Evolutionary conservation across 2,113 vertebrate genomes (phyloP), one percentile per base, ranked within the genome.

Genomic region (Axis porcinus): DNA sequence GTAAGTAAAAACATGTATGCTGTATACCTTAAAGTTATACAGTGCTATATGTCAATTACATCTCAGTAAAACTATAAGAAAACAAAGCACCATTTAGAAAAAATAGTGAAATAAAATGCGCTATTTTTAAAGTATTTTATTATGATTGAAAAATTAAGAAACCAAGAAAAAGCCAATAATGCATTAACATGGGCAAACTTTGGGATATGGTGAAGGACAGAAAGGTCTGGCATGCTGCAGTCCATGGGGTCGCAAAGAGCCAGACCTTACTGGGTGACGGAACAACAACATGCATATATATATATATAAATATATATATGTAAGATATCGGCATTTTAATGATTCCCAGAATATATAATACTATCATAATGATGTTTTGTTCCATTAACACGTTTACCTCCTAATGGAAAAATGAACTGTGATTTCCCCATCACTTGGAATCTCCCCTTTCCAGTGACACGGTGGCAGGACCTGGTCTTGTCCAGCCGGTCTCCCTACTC

Each of bases 401-500:
- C 15, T 47, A 79, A 10, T 27, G 7, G 23, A 74, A 93, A 6
- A 8, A 40, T 47, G 25, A 11, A 3, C 30, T 67, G 21, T n/a
- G 19, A 54, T n/a, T 55, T 52, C 7, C 27, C 84, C 25, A 57
- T 67, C 28, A 50, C 2, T 36, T 47, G 2, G 33, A 86, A 52
- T 52, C 3, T 16, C 47, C 17, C 54, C 5, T 52, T 4, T 54
- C 33, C 33, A 50, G 25, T 21, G 50, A 33, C 40, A 3, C 36
- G 64, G 27, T 89, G 36, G 15, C 5, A 74, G 15, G 64, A 89
- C 19, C 36, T 76, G 2, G 33, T 55, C 28, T 1, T 55, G 25
- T 3, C 28, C 25, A 58, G 52, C 9, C 8, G 84, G 33, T 8
- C 12, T 11, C 23, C 33, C 0, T 3, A 1, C 11, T 8, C 86